These are phyloP conservation scores for Spialia ferax DNA, from an alignment of 2,888 invertebrate species.

Conservation along the genomic window DNA sequence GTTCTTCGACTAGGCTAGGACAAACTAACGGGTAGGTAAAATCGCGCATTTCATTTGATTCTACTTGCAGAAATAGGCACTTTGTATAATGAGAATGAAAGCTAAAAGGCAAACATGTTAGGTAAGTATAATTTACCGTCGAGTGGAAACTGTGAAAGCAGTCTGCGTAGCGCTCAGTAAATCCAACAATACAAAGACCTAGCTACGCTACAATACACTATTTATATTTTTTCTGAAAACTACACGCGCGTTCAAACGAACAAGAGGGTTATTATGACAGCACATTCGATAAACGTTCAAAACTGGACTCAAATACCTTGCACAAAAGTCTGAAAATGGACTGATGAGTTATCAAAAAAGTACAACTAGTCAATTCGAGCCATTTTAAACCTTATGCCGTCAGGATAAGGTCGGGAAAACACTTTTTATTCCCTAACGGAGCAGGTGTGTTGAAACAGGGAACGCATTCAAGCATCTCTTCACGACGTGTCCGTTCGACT, in stretches of 20 bases:
- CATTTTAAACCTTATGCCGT: slow-evolving; percentile 10
- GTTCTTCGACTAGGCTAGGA: too few relatives aligned
- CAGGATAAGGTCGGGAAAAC: not conserved
- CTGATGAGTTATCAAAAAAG: slow-evolving; percentile 9
- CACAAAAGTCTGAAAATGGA: slow-evolving; percentile 10
- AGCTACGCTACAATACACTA: slow-evolving; percentile 25
- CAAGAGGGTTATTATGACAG: slow-evolving; percentile 30
- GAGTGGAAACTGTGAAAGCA: not conserved
- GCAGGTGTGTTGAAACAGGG: slow-evolving; percentile 56
- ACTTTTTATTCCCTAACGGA: slow-evolving; percentile 13
- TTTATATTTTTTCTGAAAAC: slow-evolving; percentile 32
- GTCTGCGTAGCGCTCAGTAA: not conserved
- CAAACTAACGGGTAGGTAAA: too few relatives aligned
- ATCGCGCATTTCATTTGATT: too few relatives aligned
- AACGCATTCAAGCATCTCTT: slow-evolving; percentile 51
- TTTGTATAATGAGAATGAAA: not conserved
- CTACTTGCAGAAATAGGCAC: not conserved
- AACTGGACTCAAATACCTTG: slow-evolving; percentile 20
- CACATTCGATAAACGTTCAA: slow-evolving; percentile 6
- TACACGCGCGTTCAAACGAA: slow-evolving; percentile 26
- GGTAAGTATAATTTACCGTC: not conserved
- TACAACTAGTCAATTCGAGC: not conserved
- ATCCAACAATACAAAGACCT: slow-evolving; percentile 18
- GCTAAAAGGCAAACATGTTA: not conserved
- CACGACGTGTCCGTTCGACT: slow-evolving; percentile 51